Conservation (phyloP, 2,797 vertebrate species). For the Coregonus sp. region DNA sequence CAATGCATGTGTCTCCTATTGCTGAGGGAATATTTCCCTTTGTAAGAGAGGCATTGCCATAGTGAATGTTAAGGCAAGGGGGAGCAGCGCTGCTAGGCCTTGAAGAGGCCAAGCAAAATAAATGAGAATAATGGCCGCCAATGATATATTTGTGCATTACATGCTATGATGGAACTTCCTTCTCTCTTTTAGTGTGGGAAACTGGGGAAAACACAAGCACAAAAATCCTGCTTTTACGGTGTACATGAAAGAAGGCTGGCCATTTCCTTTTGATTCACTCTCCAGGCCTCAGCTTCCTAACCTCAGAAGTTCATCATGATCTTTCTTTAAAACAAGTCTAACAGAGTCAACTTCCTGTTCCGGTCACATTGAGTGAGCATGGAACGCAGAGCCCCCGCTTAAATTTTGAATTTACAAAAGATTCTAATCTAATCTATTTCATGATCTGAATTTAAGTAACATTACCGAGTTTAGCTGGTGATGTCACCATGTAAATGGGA, state of each 20-base stretch:
- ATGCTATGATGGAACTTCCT: background rate
- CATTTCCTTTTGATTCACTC: conserved; percentile 2
- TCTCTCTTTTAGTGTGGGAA: background rate
- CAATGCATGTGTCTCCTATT: background rate
- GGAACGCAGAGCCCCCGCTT: background rate
- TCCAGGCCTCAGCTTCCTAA: background rate
- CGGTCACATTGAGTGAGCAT: background rate
- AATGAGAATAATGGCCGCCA: background rate
- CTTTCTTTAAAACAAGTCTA: background rate
- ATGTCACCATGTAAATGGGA: too few species aligned
- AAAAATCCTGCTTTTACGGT: background rate
- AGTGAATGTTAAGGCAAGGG: too few species aligned
- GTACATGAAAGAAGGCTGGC: background rate
- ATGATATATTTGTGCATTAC: background rate
- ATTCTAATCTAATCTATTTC: too few species aligned
- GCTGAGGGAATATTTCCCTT: background rate
- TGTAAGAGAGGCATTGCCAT: too few species aligned
- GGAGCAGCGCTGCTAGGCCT: too few species aligned
- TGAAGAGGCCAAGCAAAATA: background rate
- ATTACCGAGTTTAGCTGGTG: too few species aligned
- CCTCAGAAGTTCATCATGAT: background rate
- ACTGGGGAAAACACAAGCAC: background rate
- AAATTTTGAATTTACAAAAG: too few species aligned
- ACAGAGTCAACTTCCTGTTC: too few species aligned
- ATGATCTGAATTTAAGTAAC: too few species aligned